phyloP scores from a whole-genome alignment of 64 coral and sea anemone species.

The Montipora cactus region DNA sequence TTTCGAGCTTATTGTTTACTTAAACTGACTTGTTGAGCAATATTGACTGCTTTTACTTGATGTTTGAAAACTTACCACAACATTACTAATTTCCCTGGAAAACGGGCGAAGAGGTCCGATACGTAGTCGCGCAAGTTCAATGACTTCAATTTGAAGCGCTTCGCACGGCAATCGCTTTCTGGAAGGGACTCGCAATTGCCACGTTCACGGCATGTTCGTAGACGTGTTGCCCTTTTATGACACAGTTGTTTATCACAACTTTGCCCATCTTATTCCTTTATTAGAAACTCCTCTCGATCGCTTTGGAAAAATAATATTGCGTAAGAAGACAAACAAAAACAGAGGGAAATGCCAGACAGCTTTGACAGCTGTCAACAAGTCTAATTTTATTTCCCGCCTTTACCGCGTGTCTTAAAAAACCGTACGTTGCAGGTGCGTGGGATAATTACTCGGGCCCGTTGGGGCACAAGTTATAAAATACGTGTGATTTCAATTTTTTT shows the following conservation, averaged over 20 bases:
- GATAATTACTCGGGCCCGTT: no score
- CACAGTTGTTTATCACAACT: background rate
- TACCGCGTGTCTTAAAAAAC: background rate
- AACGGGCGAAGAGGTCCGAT: constrained; percentile 19
- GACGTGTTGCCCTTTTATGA: background rate
- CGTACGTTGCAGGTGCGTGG: background rate
- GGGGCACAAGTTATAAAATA: no score
- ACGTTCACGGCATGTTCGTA: background rate
- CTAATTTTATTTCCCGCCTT: background rate
- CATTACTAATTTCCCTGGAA: constrained; percentile 38
- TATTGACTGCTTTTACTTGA: constrained; percentile 34
- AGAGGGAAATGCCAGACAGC: background rate
- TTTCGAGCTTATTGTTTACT: constrained; percentile 5
- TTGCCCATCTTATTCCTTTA: background rate
- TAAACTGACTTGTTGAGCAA: constrained; percentile 13
- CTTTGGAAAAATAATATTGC: background rate
- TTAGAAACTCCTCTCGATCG: no score
- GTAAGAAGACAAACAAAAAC: background rate
- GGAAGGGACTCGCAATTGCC: background rate
- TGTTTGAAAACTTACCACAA: constrained; percentile 21
- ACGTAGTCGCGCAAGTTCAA: constrained; percentile 23
- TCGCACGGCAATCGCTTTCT: constrained; percentile 21
- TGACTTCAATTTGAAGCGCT: constrained; percentile 25
- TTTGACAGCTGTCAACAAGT: background rate
- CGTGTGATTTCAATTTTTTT: no score